Evolutionary conservation across 1,140 invertebrate genomes (phyloP).

Genomic region (Trichomalopsis sarcophagae): DNA sequence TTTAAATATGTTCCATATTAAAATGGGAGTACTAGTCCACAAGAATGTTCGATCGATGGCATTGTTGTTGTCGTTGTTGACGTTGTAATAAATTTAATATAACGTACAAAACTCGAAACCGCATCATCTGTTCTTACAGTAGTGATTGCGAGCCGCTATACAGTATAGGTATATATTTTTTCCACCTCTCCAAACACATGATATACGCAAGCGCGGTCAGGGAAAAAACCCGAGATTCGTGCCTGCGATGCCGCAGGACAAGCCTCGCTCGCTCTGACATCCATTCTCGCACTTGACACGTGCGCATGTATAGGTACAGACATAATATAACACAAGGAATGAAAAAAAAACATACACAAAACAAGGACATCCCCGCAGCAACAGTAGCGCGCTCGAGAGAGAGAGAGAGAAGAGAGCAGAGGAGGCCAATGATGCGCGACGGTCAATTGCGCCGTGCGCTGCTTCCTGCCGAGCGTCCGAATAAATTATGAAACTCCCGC

Average conservation of each 20-base stretch:
- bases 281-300: not conserved
- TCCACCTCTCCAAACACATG: not conserved
- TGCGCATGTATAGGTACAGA: not conserved
- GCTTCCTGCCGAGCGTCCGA: constrained; percentile 29
- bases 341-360: constrained; percentile 7
- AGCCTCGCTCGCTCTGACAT: not conserved
- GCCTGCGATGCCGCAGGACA: not conserved
- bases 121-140: not conserved
- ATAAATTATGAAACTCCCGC: constrained; percentile 44
- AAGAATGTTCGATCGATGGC: constrained; percentile 5
- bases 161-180: not conserved
- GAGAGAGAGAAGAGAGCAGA: too few species aligned
- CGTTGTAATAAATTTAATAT: constrained; percentile 42
- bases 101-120: constrained; percentile 7
- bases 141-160: too few species aligned
- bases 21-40: constrained; percentile 6
- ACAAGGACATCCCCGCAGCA: constrained; percentile 12
- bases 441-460: constrained; percentile 33
- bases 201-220: not conserved
- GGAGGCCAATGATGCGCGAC: constrained; percentile 10
- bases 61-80: constrained; percentile 35
- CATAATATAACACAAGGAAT: not conserved
- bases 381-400: not conserved
- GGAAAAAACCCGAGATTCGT: not conserved
- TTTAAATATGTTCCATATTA: not conserved